Conservation (phyloP, 2,888 invertebrate species). For the Amitus sp. region DNA sequence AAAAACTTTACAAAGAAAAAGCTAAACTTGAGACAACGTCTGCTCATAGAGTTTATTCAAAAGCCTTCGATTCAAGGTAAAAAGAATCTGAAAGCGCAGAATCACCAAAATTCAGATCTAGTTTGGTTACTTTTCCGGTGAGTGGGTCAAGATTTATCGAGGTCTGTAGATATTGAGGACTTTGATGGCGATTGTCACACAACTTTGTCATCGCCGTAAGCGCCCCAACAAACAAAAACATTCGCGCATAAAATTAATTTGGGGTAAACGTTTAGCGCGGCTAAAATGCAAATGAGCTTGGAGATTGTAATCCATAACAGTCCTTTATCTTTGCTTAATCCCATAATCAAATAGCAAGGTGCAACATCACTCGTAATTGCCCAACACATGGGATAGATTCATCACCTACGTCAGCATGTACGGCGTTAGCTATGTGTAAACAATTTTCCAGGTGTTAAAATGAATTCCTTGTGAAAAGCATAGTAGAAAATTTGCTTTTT, state of each 20-base stretch:
- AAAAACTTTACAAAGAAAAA: too few species aligned
- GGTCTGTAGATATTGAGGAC: too few species aligned
- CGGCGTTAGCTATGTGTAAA: constrained; percentile 3
- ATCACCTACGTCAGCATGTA: constrained; percentile 29
- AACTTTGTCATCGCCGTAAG: too few species aligned
- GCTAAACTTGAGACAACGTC: too few species aligned
- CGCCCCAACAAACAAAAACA: background rate
- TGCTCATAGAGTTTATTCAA: too few species aligned
- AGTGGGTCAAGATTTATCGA: too few species aligned
- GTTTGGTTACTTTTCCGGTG: too few species aligned
- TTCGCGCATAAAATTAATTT: background rate
- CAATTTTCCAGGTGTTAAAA: constrained; percentile 7
- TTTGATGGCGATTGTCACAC: too few species aligned
- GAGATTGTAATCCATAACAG: constrained; percentile 24
- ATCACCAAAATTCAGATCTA: too few species aligned
- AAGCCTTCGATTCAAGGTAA: too few species aligned
- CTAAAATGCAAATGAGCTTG: constrained; percentile 24
- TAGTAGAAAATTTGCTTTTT: too few species aligned
- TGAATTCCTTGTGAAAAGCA: constrained; percentile 2
- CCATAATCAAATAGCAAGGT: constrained; percentile 47
- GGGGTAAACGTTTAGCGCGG: constrained; percentile 4
- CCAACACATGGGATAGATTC: constrained; percentile 42
- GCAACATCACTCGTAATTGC: constrained; percentile 50
- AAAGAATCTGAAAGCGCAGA: too few species aligned
- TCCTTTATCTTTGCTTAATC: constrained; percentile 20